Percentiles rank a stretch among this genome's conserved stretches.
These are phyloP conservation scores for Drosophila equinoxialis DNA, from an alignment of 1,140 invertebrate genomes.

Conservation along the genomic window DNA sequence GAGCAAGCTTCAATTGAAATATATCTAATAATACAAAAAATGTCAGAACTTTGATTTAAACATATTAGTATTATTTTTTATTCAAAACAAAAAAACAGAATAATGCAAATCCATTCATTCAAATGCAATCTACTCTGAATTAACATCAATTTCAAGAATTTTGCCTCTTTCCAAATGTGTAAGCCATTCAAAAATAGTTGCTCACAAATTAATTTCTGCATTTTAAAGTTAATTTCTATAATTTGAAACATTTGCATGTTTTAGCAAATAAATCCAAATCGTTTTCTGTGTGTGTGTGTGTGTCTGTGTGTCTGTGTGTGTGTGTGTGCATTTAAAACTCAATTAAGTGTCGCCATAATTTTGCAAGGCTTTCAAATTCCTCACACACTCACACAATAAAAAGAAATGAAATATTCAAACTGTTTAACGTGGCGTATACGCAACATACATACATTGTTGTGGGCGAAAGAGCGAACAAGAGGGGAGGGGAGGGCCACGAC, in stretches of 20 bases:
- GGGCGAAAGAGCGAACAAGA: not conserved
- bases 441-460: conserved; percentile 1
- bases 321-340: conserved; percentile 23
- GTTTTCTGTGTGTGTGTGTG: not conserved
- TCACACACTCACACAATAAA: not conserved
- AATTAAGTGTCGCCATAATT: conserved; percentile 20
- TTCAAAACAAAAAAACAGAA: too few species aligned
- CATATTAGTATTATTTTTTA: not conserved
- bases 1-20: conserved; percentile 22
- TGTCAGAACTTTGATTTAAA: conserved; percentile 3
- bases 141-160: too few species aligned
- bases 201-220: not conserved
- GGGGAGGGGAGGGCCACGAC: not conserved
- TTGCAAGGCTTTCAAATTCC: conserved; percentile 10
- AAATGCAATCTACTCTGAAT: too few species aligned
- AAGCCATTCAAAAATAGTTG: not conserved
- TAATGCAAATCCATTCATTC: too few species aligned
- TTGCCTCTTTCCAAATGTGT: too few species aligned
- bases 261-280: not conserved
- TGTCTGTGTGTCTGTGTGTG: too few species aligned
- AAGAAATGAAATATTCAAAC: conserved; percentile 10
- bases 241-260: not conserved
- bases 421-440: conserved; percentile 17
- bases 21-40: conserved; percentile 31
- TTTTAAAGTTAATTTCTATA: not conserved